Conservation (phyloP, 2,113 vertebrate species). For the Martes martes region DNA sequence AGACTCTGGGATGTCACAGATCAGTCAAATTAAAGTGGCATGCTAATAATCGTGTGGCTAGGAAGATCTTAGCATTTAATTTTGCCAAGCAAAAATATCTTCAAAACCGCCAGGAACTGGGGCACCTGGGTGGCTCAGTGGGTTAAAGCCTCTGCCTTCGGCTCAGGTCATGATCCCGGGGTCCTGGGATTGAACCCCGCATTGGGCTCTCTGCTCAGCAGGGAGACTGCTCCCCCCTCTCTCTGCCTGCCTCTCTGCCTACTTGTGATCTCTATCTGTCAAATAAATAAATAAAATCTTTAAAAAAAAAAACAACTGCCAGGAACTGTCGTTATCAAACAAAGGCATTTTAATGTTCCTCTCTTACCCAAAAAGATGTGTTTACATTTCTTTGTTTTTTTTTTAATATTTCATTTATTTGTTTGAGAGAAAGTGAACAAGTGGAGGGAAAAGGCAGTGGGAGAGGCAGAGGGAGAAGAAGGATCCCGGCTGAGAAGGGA, state of each 20-base stretch:
- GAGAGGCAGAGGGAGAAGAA: background rate
- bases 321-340: background rate
- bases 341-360: background rate
- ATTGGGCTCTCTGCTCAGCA: no score
- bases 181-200: no score
- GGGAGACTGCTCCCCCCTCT: no score
- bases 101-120: background rate
- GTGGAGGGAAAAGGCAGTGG: background rate
- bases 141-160: no score
- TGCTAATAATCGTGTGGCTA: background rate
- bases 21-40: background rate
- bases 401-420: background rate
- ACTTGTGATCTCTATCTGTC: no score
- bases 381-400: background rate
- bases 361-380: background rate
- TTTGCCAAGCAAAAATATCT: background rate
- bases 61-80: background rate
- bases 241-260: no score
- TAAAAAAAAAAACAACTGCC: background rate
- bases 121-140: no score
- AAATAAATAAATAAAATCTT: no score
- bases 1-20: background rate
- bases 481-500: background rate
- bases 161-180: no score
- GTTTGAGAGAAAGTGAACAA: background rate